These are phyloP conservation scores for Hartigia nigra DNA, from an alignment of 2,888 invertebrate species.

Conservation along the genomic window DNA sequence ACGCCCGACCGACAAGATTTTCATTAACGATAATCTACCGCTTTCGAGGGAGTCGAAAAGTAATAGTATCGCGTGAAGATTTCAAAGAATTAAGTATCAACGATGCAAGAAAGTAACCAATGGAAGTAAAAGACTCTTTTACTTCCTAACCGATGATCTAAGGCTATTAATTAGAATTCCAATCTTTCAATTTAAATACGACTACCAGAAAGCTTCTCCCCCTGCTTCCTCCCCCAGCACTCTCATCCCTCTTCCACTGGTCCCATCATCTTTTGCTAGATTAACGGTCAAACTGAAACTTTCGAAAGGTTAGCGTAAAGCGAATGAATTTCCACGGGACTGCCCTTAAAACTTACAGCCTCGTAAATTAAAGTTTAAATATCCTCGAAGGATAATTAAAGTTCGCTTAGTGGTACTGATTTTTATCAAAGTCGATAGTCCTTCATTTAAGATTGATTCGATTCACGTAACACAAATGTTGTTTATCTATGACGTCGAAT, in stretches of 20 bases:
- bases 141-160: slow-evolving; percentile 41
- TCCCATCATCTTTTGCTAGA: slow-evolving; percentile 11
- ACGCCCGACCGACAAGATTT: slow-evolving; percentile 38
- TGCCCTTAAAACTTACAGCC: slow-evolving; percentile 19
- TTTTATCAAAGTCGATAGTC: not conserved
- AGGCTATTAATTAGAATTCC: slow-evolving; percentile 57
- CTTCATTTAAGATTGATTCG: not conserved
- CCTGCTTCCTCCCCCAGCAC: not conserved
- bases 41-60: slow-evolving; percentile 16
- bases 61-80: slow-evolving; percentile 18
- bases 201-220: not conserved
- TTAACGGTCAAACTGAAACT: slow-evolving; percentile 46
- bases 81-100: slow-evolving; percentile 17
- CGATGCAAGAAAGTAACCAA: slow-evolving; percentile 29
- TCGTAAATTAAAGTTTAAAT: slow-evolving; percentile 47
- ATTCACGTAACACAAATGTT: not conserved
- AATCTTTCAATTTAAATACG: slow-evolving; percentile 33
- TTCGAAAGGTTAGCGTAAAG: slow-evolving; percentile 36
- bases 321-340: slow-evolving; percentile 31
- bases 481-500: not conserved
- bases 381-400: slow-evolving; percentile 43
- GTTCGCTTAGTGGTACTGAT: slow-evolving; percentile 7
- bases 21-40: slow-evolving; percentile 41
- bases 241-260: not conserved
- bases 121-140: slow-evolving; percentile 27